Conservation (phyloP, 2,888 invertebrate species). For the Phalangium opilio region DNA sequence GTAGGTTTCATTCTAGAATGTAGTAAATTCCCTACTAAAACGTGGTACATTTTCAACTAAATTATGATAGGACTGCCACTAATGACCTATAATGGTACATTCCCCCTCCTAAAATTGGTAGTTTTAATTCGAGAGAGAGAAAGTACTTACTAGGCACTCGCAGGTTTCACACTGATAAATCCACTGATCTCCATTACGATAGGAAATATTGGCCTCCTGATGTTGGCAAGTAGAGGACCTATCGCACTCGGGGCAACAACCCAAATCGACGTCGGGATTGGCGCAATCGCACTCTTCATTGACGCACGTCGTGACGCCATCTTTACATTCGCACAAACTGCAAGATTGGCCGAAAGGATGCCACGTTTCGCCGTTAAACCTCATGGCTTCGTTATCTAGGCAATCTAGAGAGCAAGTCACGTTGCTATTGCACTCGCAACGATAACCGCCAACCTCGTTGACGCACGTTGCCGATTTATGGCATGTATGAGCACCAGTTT, state of each 20-base stretch:
- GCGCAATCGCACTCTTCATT: slow-evolving; percentile 54
- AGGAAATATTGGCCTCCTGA: slow-evolving; percentile 59
- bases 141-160: slow-evolving; percentile 58
- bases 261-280: slow-evolving; percentile 28
- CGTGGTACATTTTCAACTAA: no score
- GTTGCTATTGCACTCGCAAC: slow-evolving; percentile 49
- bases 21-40: no score
- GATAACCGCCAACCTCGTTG: slow-evolving; percentile 62
- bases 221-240: slow-evolving; percentile 48
- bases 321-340: slow-evolving; percentile 26
- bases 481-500: slow-evolving; percentile 57
- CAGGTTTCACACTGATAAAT: slow-evolving; percentile 81
- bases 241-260: slow-evolving; percentile 70
- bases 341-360: slow-evolving; percentile 24
- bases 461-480: slow-evolving; percentile 59
- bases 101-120: neutral
- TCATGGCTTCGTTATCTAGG: slow-evolving; percentile 46
- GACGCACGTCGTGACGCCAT: slow-evolving; percentile 42
- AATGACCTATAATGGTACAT: no score
- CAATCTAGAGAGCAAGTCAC: slow-evolving; percentile 38
- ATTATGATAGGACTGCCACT: no score
- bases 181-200: slow-evolving; percentile 71
- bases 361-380: slow-evolving; percentile 26
- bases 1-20: no score
- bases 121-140: neutral